phyloP scores from a whole-genome alignment of 1,140 invertebrate species.

The Palaemon carinicauda region DNA sequence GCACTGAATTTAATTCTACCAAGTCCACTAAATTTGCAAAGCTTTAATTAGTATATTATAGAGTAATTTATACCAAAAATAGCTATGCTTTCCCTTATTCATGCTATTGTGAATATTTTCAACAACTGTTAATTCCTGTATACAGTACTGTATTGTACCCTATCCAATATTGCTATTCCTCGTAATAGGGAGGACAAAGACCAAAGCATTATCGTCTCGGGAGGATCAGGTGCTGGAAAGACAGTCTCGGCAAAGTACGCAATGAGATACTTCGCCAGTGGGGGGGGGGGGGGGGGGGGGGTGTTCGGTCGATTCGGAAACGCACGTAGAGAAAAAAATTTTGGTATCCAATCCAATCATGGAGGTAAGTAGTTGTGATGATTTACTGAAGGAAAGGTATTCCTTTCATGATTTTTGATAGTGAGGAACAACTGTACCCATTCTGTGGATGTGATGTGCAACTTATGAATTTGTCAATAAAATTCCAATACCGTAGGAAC shows the following conservation, averaged over 20 bases:
- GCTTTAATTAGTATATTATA: too few species aligned
- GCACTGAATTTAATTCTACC: neutral
- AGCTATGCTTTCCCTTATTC: too few species aligned
- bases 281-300: too few species aligned
- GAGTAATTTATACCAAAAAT: too few species aligned
- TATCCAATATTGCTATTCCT: neutral
- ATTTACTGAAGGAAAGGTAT: neutral
- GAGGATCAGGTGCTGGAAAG: slow-evolving; percentile 92
- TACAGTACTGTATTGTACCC: too few species aligned
- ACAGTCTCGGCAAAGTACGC: slow-evolving; percentile 98
- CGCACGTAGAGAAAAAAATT: slow-evolving; percentile 95
- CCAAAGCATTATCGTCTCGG: slow-evolving; percentile 97
- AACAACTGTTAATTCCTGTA: too few species aligned
- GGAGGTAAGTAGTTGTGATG: slow-evolving; percentile 77
- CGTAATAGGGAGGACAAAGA: slow-evolving; percentile 82
- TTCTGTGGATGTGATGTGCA: neutral
- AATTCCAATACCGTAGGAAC: too few species aligned
- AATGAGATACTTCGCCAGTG: slow-evolving; percentile 97
- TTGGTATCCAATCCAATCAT: slow-evolving; percentile 98
- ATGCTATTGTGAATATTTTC: too few species aligned
- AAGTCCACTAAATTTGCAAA: too few species aligned
- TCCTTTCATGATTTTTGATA: neutral
- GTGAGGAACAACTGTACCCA: neutral
- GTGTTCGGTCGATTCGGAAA: slow-evolving; percentile 81
- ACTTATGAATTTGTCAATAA: too few species aligned